Percentiles rank a stretch among this genome's conserved stretches.
Evolutionary conservation across 1,140 invertebrate genomes (phyloP).

Genomic region (Bacillus rossius): DNA sequence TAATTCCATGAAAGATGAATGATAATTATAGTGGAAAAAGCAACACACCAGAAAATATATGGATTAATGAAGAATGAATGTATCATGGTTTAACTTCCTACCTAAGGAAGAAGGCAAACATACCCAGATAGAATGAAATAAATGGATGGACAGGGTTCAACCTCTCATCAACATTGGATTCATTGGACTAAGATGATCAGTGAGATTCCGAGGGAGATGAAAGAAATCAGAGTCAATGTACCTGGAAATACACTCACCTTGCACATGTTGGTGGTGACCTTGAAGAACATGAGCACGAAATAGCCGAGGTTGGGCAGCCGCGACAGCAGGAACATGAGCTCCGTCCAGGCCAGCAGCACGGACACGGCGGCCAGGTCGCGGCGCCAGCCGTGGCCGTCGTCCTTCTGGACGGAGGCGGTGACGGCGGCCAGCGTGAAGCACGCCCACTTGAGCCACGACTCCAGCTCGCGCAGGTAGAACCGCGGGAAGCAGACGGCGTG

Average conservation of each 20-base stretch:
- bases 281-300: conserved; percentile 48
- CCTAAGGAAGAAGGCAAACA: no score
- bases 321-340: conserved; percentile 48
- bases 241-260: conserved; percentile 43
- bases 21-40: no score
- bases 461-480: conserved; percentile 42
- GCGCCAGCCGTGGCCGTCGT: conserved; percentile 39
- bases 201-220: no score
- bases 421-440: conserved; percentile 35
- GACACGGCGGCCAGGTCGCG: conserved; percentile 45
- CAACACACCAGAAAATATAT: no score
- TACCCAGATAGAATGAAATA: no score
- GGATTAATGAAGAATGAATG: no score
- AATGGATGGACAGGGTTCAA: no score
- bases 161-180: no score
- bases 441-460: conserved; percentile 45
- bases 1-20: no score
- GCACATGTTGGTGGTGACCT: conserved; percentile 44
- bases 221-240: no score
- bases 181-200: no score
- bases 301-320: conserved; percentile 48
- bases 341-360: conserved; percentile 46
- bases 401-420: conserved; percentile 14
- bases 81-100: no score
- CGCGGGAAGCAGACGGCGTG: conserved; percentile 18